Base-by-base conservation (phyloP, 2,113 vertebrate genomes). In the Oreamnos americanus region DNA sequence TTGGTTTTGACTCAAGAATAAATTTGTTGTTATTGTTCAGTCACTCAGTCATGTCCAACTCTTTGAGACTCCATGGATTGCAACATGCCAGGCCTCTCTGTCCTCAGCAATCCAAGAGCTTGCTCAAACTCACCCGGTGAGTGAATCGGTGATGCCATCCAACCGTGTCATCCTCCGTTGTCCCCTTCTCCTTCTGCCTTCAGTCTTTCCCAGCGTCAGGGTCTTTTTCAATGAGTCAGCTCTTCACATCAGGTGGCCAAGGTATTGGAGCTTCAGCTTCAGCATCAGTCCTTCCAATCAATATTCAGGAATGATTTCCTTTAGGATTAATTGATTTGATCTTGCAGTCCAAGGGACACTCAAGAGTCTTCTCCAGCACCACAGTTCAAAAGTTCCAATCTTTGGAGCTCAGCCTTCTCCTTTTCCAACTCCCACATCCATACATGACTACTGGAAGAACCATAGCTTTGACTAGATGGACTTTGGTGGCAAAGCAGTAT, bases 101-200 rank as follows among this genome's bases (percentile, higher is more conserved):
- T 71, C n/a, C 17, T 71, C 64, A 21, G 8, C 64, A 36, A 36
- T 71, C n/a, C n/a, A n/a, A 17, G 64, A 71, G 9, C 64, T 71
- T 71, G n/a, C 64, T 71, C 64, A 71, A 9, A 71, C n/a, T 71
- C n/a, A 21, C 17, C 64, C 2, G 2, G 5, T 71, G n/a, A 71
- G 9, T 67, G 33, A 67, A 71, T 71, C 1, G 0, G 8, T 71
- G 64, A 36, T 71, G 9, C n/a, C 17, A 71, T 71, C n/a, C n/a
- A 71, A 21, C 19, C 0, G 0, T 36, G 17, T 36, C n/a, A 71
- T 71, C n/a, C 17, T 71, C 64, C 1, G 0, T 67, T 36, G 64
- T 10, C 33, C 17, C 64, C 8, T 67, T 67, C 16, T 67, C 33
- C 64, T 67, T 19, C 8, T n/a, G 64, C 4, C 64, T 36, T 67